Base-by-base conservation (phyloP, 2,888 invertebrate species). In the Nycteola revayana region DNA sequence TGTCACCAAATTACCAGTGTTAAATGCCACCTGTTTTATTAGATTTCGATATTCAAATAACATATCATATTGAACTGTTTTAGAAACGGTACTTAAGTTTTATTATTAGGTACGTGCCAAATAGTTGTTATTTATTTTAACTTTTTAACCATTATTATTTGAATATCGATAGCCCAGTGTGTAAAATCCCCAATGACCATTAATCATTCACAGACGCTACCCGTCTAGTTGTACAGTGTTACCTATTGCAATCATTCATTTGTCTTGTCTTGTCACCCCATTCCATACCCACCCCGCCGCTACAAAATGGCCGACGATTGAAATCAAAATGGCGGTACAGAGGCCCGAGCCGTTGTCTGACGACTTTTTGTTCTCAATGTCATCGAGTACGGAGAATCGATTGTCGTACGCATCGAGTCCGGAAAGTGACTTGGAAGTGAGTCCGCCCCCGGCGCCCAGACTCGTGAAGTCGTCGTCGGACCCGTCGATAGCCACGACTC, bases 351-450 rank as follows among this genome's bases (percentile, higher is more conserved):
- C 96, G 80, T 92, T 98, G 80, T 97, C 97, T 69, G 98, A 99
- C 89, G 98, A 99, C 92, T 98, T 98, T 93, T 94, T 98, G 76
- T 98, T 98, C 92, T 98, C 98, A 75, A 98, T 98, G 98, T 96
- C 96, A 61, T 95, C 96, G 73, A 85, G 84, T 55, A 89, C 86
- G 17, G 89, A 89, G 75, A 93, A 96, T 79, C 94, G 97, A 75
- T 91, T 98, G 60, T 98, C 98, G 73, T 98, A 97, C 87, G 97
- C 97, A 54, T 97, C 97, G 73, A 97, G 97, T 76, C 97, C 97
- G 50, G 98, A 98, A 90, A 97, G 96, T 76, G 98, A 98, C 88
- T 91, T 96, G 82, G 89, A 89, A 74, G 85, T 87, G 32, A 87
- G 88, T 60, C 98, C 98, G 76, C 95, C 95, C 74, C 98, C 98